Base-by-base conservation (phyloP, 2,113 vertebrate genomes). In the Centropus unirufus region DNA sequence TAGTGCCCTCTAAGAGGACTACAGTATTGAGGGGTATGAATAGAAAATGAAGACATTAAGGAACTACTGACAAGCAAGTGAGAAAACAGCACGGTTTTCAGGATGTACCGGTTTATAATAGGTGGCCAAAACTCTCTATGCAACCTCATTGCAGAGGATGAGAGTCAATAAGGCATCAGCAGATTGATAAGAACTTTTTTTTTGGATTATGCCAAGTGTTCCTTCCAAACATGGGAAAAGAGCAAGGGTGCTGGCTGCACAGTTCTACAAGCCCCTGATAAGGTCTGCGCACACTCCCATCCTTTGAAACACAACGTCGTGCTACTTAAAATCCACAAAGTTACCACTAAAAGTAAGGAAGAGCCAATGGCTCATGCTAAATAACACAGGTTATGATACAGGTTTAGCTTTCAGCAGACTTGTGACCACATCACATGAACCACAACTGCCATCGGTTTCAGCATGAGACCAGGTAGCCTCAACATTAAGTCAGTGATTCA, bases 391-490 rank as follows among this genome's bases (percentile, higher is more conserved):
- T 69, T 86, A 62, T 6, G 58, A 57, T 1, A 49, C 69, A 47
- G 54, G 29, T 83, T 91, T 52, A 61, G 68, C 54, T 83, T 61
- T 16, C 70, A 68, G 76, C 29, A 81, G 70, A 89, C 80, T 55
- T 95, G 93, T 95, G 91, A 95, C 93, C 93, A 90, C 90, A 92
- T 93, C 88, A 92, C 94, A 92, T 87, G 94, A 73, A 89, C 63
- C 84, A 74, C 72, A 42, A 72, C 54, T 51, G 88, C 79, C 7
- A 11, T 77, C 76, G 49, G 54, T 9, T 40, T 63, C 92, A 83
- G 79, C 55, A 54, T 2, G 49, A 78, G 46, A 49, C 76, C 90
- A 94, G 95, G 93, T 88, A 87, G 51, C 24, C 61, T 54, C 80
- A 34, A 0, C 19, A 32, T 51, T 42, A 57, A 74, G 21, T 12